phyloP scores from a whole-genome alignment of 1,140 invertebrate genomes.

The Drosophila simulans region DNA sequence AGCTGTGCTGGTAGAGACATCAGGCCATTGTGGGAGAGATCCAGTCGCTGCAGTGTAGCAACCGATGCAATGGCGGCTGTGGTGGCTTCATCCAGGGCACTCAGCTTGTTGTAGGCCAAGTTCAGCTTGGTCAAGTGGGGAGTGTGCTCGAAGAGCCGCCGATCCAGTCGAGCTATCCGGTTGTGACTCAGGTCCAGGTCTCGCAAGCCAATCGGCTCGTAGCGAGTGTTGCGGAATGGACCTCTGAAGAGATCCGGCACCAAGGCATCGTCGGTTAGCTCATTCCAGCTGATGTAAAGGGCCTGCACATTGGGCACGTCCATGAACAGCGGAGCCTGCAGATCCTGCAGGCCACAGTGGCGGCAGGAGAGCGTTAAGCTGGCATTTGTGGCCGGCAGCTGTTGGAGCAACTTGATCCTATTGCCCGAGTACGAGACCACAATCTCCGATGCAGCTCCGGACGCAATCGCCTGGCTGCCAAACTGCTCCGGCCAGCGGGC shows the following conservation, averaged over 20 bases:
- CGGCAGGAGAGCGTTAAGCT: slow-evolving; percentile 80
- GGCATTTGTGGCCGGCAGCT: slow-evolving; percentile 83
- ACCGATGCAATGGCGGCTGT: slow-evolving; percentile 87
- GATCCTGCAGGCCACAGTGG: slow-evolving; percentile 86
- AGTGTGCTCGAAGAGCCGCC: slow-evolving; percentile 90
- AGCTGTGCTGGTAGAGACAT: slow-evolving; percentile 85
- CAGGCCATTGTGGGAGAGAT: slow-evolving; percentile 87
- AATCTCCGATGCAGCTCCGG: slow-evolving; percentile 59
- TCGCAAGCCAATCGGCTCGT: slow-evolving; percentile 88
- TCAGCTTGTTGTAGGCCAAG: slow-evolving; percentile 89
- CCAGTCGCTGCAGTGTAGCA: slow-evolving; percentile 85
- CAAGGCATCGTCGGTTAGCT: slow-evolving; percentile 87
- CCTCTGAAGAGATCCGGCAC: slow-evolving; percentile 87
- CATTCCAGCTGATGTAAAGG: slow-evolving; percentile 90
- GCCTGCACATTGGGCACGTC: slow-evolving; percentile 87
- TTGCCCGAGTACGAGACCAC: slow-evolving; percentile 84
- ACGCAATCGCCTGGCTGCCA: slow-evolving; percentile 45
- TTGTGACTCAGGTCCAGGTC: slow-evolving; percentile 89
- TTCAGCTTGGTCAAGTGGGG: slow-evolving; percentile 87
- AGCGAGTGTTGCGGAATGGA: slow-evolving; percentile 86
- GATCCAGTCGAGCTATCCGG: slow-evolving; percentile 88
- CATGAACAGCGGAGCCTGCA: slow-evolving; percentile 88
- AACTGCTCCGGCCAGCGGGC: slow-evolving; percentile 84
- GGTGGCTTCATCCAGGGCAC: slow-evolving; percentile 87
- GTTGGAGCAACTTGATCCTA: slow-evolving; percentile 79